phyloP scores from a whole-genome alignment of 1,140 invertebrate species.

The Acromyrmex echinatior region DNA sequence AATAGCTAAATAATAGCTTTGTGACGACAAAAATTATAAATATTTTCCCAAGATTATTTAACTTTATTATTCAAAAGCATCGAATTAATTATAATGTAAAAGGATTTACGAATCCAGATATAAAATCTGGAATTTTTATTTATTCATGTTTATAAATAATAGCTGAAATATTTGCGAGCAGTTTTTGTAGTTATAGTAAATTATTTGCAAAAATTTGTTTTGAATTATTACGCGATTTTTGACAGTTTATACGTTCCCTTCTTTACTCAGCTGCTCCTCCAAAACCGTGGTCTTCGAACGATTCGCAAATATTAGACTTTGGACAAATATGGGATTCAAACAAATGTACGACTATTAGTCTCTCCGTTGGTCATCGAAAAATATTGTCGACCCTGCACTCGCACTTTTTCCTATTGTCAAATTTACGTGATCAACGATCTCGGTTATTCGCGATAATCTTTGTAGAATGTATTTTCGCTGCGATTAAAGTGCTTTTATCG shows the following conservation, averaged over 20 bases:
- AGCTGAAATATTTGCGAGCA: neutral
- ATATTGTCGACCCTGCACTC: neutral
- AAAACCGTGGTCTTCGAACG: constrained; percentile 45
- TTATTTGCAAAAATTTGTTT: neutral
- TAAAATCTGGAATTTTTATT: neutral
- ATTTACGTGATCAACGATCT: neutral
- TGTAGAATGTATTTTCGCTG: neutral
- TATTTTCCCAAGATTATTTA: neutral
- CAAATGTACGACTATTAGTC: constrained; percentile 60
- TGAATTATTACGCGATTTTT: constrained; percentile 37
- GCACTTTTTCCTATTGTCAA: constrained; percentile 7
- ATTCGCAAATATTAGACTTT: constrained; percentile 70
- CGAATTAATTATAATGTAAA: neutral
- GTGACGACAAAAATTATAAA: neutral
- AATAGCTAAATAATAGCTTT: neutral
- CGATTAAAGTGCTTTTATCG: neutral
- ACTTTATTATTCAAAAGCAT: neutral
- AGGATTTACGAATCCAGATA: neutral
- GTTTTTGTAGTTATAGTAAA: neutral
- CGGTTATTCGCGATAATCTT: neutral
- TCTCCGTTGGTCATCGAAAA: constrained; percentile 33
- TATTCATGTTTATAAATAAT: neutral
- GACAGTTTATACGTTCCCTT: constrained; percentile 18
- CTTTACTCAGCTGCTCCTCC: constrained; percentile 56
- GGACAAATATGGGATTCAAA: constrained; percentile 68